Conservation (phyloP, 2,113 vertebrate genomes). For the Xyrauchen texanus region DNA sequence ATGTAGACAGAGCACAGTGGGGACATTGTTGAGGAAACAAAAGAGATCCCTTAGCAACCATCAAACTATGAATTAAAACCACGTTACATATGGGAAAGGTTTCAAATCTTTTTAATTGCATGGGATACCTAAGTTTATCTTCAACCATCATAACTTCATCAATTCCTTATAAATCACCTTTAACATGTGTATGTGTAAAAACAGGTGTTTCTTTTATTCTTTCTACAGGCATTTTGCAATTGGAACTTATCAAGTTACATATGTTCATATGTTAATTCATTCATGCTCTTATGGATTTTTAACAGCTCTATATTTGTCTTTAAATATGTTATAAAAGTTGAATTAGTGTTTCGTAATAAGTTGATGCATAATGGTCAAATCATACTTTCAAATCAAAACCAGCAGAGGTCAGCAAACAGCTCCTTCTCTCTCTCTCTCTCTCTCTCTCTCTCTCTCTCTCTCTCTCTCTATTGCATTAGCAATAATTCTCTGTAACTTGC, state of each 20-base stretch:
- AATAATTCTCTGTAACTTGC: background rate
- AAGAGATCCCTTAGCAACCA: slow-evolving; percentile 20
- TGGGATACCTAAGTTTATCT: background rate
- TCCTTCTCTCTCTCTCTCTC: too few species aligned
- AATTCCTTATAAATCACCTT: too few species aligned
- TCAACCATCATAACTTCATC: too few species aligned
- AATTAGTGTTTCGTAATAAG: too few species aligned
- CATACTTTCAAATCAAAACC: background rate
- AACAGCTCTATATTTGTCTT: too few species aligned
- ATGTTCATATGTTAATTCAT: too few species aligned
- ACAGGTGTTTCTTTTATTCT: too few species aligned
- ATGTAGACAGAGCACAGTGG: background rate
- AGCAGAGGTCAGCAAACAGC: slow-evolving; percentile 43
- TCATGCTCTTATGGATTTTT: too few species aligned
- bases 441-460: background rate
- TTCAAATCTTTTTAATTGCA: background rate
- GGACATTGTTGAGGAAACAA: slow-evolving; percentile 29
- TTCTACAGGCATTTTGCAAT: too few species aligned
- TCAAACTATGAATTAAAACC: background rate
- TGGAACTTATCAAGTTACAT: too few species aligned
- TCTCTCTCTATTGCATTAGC: background rate
- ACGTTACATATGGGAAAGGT: background rate
- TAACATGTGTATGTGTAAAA: too few species aligned
- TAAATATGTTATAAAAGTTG: too few species aligned
- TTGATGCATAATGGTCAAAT: background rate